phyloP scores from a whole-genome alignment of 2,888 invertebrate genomes.

The Deilephila porcellus region DNA sequence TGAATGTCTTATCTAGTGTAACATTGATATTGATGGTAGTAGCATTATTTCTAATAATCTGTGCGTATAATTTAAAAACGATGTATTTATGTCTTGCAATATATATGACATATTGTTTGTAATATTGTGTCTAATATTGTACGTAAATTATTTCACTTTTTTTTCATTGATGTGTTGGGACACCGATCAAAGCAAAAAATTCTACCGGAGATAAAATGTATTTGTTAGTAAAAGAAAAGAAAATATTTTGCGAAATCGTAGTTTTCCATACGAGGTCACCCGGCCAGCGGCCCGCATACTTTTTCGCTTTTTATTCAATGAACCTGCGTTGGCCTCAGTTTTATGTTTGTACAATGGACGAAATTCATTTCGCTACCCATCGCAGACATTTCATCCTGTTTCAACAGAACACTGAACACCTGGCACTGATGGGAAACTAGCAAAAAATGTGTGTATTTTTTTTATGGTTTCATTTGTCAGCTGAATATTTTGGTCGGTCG shows the following conservation, averaged over 20 bases:
- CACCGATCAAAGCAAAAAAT: too few species aligned
- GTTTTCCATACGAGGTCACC: slow-evolving; percentile 5
- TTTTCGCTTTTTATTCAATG: slow-evolving; percentile 50
- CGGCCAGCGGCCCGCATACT: slow-evolving; percentile 29
- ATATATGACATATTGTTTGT: neutral
- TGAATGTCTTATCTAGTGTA: too few species aligned
- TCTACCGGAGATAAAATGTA: too few species aligned
- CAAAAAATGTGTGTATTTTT: slow-evolving; percentile 34
- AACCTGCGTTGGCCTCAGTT: slow-evolving; percentile 45
- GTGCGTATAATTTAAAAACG: too few species aligned
- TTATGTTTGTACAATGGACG: slow-evolving; percentile 52
- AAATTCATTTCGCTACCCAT: slow-evolving; percentile 49
- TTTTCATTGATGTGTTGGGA: too few species aligned
- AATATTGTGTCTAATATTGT: neutral
- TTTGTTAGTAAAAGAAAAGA: neutral
- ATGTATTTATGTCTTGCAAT: too few species aligned
- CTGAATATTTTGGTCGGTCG: slow-evolving; percentile 2
- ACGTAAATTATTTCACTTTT: too few species aligned
- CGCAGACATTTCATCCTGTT: slow-evolving; percentile 39
- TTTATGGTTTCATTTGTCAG: slow-evolving; percentile 5
- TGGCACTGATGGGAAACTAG: slow-evolving; percentile 45
- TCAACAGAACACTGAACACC: slow-evolving; percentile 45
- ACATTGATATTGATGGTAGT: too few species aligned
- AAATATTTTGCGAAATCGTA: slow-evolving; percentile 10
- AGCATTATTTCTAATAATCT: too few species aligned